Base-by-base conservation (phyloP, 2,888 invertebrate species). In the Chrysina gloriosa region DNA sequence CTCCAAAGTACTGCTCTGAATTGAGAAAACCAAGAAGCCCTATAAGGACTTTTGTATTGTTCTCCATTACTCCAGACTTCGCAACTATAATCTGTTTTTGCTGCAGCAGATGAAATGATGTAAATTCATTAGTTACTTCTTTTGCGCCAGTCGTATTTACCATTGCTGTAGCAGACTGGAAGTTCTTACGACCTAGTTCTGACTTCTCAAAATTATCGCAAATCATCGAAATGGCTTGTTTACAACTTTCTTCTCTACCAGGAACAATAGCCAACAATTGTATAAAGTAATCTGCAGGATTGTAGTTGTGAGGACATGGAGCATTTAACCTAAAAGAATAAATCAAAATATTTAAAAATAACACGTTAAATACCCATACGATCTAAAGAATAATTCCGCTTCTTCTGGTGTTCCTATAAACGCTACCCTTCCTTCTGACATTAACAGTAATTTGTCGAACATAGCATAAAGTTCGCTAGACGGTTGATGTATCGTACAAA, bases 401-500 rank as follows among this genome's bases (percentile, higher is more conserved):
- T 93, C 90, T 21, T 87, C 87, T 0, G 93, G 89, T 0, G 92
- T 90, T 1, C 97, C 97, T 72, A 96, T 85, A 80, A 94, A 95
- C 0, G 96, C 97, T 0, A 94, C 92, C 71, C 95, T 85, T 1
- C 98, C 98, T 78, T 97, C 96, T 0, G 96, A 93, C 90, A 98
- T 91, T 68, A 97, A 87, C 6, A 95, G 85, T 58, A 96, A 86
- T 78, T 92, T 93, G 82, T 97, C 95, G 78, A 98, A 97, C 84
- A 96, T 89, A 16, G 92, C 90, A 80, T 93, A 97, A 21, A 95
- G 82, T 81, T 97, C 96, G 0, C 96, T 96, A 0, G 95, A 95
- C 0, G 98, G 98, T 82, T 98, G 98, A 84, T 98, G 98, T 71
- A 98, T 95, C 0, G 97, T 97, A 77, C 93, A 91, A 21, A 97